Conservation (phyloP, 2,113 vertebrate genomes). For the Pollachius pollachius region DNA sequence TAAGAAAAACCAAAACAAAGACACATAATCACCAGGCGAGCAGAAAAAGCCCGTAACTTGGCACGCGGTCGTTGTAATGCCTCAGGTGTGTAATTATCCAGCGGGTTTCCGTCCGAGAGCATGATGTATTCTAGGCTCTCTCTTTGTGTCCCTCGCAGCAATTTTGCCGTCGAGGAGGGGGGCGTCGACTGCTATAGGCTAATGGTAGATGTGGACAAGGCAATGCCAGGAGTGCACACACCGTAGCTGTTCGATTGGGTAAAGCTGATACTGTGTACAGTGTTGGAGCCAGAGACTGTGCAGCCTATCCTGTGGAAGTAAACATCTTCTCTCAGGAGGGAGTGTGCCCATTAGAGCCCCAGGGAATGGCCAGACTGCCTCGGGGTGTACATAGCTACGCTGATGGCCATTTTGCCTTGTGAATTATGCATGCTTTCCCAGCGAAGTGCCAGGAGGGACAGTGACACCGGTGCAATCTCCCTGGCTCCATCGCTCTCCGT, state of each 20-base stretch:
- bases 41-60: constrained; percentile 54
- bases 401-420: constrained; percentile 45
- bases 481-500: not conserved
- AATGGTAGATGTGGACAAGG: constrained; percentile 6
- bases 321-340: too few relatives aligned
- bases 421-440: constrained; percentile 44
- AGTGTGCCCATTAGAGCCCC: not conserved
- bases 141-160: constrained; percentile 16
- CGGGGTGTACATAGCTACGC: constrained; percentile 31
- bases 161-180: constrained; percentile 16
- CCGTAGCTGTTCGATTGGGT: constrained; percentile 22
- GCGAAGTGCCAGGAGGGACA: constrained; percentile 38
- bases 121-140: constrained; percentile 15
- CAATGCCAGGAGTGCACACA: constrained; percentile 7
- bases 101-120: constrained; percentile 42
- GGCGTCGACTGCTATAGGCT: constrained; percentile 5
- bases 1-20: constrained; percentile 31
- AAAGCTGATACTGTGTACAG: constrained; percentile 17
- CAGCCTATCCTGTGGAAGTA: too few relatives aligned
- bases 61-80: constrained; percentile 50
- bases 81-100: constrained; percentile 66
- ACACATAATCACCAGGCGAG: constrained; percentile 44
- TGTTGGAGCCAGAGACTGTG: too few relatives aligned
- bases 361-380: not conserved
- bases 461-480: constrained; percentile 25